Percentiles rank a stretch among this genome's conserved stretches.
These are phyloP conservation scores for Zaprionus taronus DNA, from an alignment of 1,140 invertebrate genomes.

Conservation along the genomic window DNA sequence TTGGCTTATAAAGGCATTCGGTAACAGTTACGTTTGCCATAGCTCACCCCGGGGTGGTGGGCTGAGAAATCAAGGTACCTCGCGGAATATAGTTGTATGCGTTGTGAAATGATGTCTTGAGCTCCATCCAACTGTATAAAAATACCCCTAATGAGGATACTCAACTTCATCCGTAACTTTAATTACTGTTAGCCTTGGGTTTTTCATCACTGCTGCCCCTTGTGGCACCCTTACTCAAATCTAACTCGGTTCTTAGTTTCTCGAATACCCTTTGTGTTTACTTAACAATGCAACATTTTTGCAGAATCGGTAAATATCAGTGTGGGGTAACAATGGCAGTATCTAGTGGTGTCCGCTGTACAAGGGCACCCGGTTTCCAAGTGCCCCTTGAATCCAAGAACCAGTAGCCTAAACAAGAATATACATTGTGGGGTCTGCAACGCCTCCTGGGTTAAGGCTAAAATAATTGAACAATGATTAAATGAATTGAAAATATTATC, in stretches of 20 bases:
- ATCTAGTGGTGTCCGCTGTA: too few relatives aligned
- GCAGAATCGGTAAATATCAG: too few relatives aligned
- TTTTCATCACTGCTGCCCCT: not conserved
- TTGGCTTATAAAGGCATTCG: slow-evolving; percentile 17
- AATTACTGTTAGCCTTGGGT: slow-evolving; percentile 2
- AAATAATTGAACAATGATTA: too few relatives aligned
- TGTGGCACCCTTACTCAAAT: not conserved
- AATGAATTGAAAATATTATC: too few relatives aligned
- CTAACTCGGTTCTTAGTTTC: not conserved
- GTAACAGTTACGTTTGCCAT: slow-evolving; percentile 16
- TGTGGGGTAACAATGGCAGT: too few relatives aligned
- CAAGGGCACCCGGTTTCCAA: too few relatives aligned
- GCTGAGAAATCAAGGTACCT: slow-evolving; percentile 5
- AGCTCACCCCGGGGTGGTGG: slow-evolving; percentile 18
- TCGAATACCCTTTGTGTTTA: not conserved
- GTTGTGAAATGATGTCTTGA: not conserved
- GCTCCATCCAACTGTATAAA: not conserved
- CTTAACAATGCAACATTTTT: too few relatives aligned
- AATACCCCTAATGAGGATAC: not conserved
- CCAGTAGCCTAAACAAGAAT: too few relatives aligned
- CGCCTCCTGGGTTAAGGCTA: too few relatives aligned
- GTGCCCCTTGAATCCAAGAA: too few relatives aligned
- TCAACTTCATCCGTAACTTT: not conserved
- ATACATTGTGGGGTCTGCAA: too few relatives aligned
- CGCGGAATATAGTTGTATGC: not conserved